Conservation (phyloP, 2,888 invertebrate species). For the Synanthedon formicaeformis region DNA sequence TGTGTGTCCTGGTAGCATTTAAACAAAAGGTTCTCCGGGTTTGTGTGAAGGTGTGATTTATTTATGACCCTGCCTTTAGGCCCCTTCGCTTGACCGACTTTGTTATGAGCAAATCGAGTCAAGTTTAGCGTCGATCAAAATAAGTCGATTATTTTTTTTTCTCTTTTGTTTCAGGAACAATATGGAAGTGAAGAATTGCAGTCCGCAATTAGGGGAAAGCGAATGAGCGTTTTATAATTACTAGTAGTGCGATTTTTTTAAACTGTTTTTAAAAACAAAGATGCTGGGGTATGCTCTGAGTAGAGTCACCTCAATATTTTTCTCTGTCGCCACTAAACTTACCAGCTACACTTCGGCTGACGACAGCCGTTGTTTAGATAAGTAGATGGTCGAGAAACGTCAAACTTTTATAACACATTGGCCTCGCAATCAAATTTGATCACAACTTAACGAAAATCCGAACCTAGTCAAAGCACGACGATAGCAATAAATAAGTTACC, state of each 20-base stretch:
- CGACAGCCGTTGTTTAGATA: conserved; percentile 67
- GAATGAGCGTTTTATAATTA: conserved; percentile 18
- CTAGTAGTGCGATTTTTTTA: conserved; percentile 31
- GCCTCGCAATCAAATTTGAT: conserved; percentile 20
- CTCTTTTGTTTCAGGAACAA: conserved; percentile 63
- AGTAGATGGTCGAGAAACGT: conserved; percentile 39
- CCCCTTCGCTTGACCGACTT: conserved; percentile 51
- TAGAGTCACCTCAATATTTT: conserved; percentile 51
- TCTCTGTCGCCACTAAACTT: conserved; percentile 28
- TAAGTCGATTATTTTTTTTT: conserved; percentile 26
- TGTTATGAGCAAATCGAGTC: conserved; percentile 6
- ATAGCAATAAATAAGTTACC: conserved; percentile 56
- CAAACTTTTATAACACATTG: conserved; percentile 25
- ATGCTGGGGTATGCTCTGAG: conserved; percentile 65
- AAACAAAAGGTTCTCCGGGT: conserved; percentile 58
- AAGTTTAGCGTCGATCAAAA: background rate
- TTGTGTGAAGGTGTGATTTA: conserved; percentile 68
- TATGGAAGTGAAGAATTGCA: conserved; percentile 40
- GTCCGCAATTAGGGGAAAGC: conserved; percentile 29
- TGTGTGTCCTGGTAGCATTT: conserved; percentile 64
- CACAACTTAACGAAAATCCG: conserved; percentile 9
- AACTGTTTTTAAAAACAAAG: conserved; percentile 44
- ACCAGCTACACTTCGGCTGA: conserved; percentile 56
- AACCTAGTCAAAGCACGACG: conserved; percentile 46
- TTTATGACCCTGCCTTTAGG: conserved; percentile 59